Evolutionary conservation across 2,797 vertebrate species (phyloP).

Genomic region (Chelon labrosus): DNA sequence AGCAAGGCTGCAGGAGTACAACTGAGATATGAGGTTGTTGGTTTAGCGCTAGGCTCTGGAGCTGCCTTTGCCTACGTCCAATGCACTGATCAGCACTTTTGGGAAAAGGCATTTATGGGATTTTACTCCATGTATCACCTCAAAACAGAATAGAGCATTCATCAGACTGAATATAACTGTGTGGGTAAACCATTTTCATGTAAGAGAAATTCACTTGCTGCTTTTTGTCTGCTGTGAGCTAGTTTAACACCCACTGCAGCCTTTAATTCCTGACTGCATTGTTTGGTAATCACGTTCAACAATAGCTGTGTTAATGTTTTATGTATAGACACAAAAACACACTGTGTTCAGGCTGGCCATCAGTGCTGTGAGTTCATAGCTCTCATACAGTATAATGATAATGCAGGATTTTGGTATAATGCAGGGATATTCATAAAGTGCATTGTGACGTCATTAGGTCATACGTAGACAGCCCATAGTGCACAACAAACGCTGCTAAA

Average conservation of each 20-base stretch:
- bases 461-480: conserved; percentile 6
- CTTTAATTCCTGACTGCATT: neutral
- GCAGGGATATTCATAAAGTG: conserved; percentile 14
- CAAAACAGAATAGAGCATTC: neutral
- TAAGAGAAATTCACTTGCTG: no score
- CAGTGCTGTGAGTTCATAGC: neutral
- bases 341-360: no score
- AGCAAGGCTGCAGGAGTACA: conserved; percentile 40
- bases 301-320: neutral
- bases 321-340: neutral
- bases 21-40: conserved; percentile 37
- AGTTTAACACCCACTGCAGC: no score
- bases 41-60: conserved; percentile 43
- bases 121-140: neutral
- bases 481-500: conserved; percentile 17
- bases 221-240: no score
- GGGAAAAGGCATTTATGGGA: conserved; percentile 17
- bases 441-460: conserved; percentile 11
- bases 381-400: neutral
- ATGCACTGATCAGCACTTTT: conserved; percentile 63
- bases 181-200: neutral
- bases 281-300: neutral
- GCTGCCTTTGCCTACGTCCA: conserved; percentile 36
- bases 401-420: conserved; percentile 25
- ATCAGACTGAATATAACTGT: neutral